Evolutionary conservation across 1,140 invertebrate genomes (phyloP), one percentile per base, ranked within the genome.

Genomic region (Caerostris darwini): DNA sequence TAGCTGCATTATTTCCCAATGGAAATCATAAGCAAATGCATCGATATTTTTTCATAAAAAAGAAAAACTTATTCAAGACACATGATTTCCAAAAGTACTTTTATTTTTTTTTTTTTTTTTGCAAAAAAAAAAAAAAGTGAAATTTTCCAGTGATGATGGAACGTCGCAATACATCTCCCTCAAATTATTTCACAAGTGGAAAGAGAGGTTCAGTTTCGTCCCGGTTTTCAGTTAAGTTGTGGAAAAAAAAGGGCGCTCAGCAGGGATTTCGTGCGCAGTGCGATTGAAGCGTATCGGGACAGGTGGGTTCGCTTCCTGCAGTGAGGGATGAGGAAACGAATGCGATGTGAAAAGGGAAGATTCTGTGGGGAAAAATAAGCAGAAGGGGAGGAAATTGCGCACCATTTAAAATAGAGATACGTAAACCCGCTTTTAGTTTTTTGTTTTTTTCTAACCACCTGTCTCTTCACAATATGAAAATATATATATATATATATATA

Each of bases 241-340:
- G 69, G 3, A 71, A 71, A 71, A 71, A 71, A 71, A 34, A 71
- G 2, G 34, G 34, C 0, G 19, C 69, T 34, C 69, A 10, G 69
- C 69, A 10, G 69, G 69, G 50, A 34, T 34, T 34, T 19, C 19
- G 50, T 53, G 10, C 69, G 34, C 34, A n/a, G 7, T 19, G 69
- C 69, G 69, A 71, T 71, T 71, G 69, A 71, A 71, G 69, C 69
- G 19, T 71, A 34, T n/a, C 69, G 19, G 34, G 34, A 50, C 69
- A 71, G 69, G 69, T 71, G 69, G n/a, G 69, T 50, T 7, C 12
- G 69, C 50, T 71, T 71, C 69, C 69, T 71, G 69, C 69, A 34
- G 7, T 71, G 69, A 71, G 69, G 19, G 69, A 71, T 71, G 69
- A 34, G 19, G 69, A 71, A 71, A 71, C 69, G 8, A 71, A 71